phyloP scores from a whole-genome alignment of 2,888 invertebrate genomes.

The Apocheima hispidaria region DNA sequence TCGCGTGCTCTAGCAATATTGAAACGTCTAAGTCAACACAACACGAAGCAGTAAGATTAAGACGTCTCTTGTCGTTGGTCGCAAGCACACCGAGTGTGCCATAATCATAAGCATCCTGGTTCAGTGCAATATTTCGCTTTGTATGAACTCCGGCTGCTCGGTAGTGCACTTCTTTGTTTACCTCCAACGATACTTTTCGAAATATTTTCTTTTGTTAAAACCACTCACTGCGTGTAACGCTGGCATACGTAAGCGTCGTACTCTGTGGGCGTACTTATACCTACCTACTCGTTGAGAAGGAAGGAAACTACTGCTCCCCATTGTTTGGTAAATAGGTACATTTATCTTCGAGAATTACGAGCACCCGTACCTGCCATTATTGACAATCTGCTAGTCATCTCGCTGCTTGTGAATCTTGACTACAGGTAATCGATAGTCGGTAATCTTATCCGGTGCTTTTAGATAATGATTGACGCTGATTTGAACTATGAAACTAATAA shows the following conservation, averaged over 20 bases:
- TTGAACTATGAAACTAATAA: constrained; percentile 36
- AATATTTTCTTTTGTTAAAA: constrained; percentile 82
- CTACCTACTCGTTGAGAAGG: constrained; percentile 38
- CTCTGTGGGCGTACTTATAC: too few relatives aligned
- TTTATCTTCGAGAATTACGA: constrained; percentile 40
- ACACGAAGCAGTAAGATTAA: constrained; percentile 71
- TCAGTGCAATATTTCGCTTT: constrained; percentile 80
- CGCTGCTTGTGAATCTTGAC: constrained; percentile 6
- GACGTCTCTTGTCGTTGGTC: constrained; percentile 52
- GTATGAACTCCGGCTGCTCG: constrained; percentile 74
- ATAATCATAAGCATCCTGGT: constrained; percentile 82
- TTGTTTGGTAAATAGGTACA: constrained; percentile 38
- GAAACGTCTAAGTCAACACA: constrained; percentile 61
- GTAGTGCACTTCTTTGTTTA: constrained; percentile 79
- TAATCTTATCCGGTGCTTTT: constrained; percentile 12
- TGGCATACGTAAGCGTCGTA: constrained; percentile 50
- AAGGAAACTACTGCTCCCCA: constrained; percentile 38
- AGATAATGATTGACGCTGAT: constrained; percentile 18
- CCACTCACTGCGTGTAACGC: constrained; percentile 72
- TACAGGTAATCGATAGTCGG: neutral
- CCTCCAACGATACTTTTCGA: constrained; percentile 79
- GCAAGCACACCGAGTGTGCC: constrained; percentile 70
- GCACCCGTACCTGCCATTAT: neutral
- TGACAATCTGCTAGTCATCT: constrained; percentile 10
- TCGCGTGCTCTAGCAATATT: constrained; percentile 51